Evolutionary conservation across 1,140 invertebrate species (phyloP).

Genomic region (Cyphomyrmex costatus): DNA sequence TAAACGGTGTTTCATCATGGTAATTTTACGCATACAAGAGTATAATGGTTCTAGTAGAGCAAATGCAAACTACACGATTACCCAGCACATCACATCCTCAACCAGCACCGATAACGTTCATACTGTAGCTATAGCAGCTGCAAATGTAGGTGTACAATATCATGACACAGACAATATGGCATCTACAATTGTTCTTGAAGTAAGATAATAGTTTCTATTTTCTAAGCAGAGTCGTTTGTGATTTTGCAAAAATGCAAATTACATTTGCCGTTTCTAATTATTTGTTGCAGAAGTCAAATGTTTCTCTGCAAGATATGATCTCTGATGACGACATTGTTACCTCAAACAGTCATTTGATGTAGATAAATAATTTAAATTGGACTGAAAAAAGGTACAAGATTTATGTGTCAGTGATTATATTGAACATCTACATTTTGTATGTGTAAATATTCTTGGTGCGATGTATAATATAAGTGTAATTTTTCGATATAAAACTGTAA

Average conservation of each 20-base stretch:
- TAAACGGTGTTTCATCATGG: slow-evolving; percentile 48
- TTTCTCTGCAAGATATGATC: slow-evolving; percentile 79
- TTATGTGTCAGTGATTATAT: slow-evolving; percentile 58
- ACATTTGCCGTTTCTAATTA: slow-evolving; percentile 21
- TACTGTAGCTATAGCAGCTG: slow-evolving; percentile 79
- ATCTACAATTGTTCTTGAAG: slow-evolving; percentile 82
- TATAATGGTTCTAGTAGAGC: slow-evolving; percentile 73
- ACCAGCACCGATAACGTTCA: slow-evolving; percentile 77
- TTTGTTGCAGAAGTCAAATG: slow-evolving; percentile 74
- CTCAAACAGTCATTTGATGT: slow-evolving; percentile 71
- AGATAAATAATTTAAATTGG: slow-evolving; percentile 58
- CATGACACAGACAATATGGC: slow-evolving; percentile 78
- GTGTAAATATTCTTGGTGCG: slow-evolving; percentile 56
- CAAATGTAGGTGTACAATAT: slow-evolving; percentile 78
- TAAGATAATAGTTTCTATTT: slow-evolving; percentile 68
- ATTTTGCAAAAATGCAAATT: background rate
- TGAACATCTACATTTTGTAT: slow-evolving; percentile 58
- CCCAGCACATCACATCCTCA: slow-evolving; percentile 78
- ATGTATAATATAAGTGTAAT: slow-evolving; percentile 29
- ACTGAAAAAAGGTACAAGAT: background rate
- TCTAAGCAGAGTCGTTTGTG: background rate
- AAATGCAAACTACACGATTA: slow-evolving; percentile 76
- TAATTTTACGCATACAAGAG: slow-evolving; percentile 73
- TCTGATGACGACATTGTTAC: slow-evolving; percentile 78
- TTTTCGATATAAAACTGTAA: slow-evolving; percentile 25